These are phyloP conservation scores for Fopius arisanus DNA, from an alignment of 1,140 invertebrate genomes.

Conservation along the genomic window DNA sequence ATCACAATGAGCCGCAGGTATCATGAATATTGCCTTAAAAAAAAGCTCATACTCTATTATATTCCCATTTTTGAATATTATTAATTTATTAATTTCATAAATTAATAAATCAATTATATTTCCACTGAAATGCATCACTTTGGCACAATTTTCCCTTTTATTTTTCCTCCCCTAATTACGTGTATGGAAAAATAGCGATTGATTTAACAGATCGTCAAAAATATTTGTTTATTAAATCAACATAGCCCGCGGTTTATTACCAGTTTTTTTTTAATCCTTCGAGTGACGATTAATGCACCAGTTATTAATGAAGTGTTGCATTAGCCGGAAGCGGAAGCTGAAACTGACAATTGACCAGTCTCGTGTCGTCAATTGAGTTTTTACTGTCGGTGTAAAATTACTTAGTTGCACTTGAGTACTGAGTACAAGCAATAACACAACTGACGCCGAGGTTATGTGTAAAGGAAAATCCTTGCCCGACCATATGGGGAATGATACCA, in stretches of 20 bases:
- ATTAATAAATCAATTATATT: too few relatives aligned
- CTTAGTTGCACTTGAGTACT: not conserved
- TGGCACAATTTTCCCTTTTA: too few relatives aligned
- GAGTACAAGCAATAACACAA: not conserved
- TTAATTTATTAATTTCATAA: too few relatives aligned
- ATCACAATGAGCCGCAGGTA: too few relatives aligned
- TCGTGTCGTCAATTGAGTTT: not conserved
- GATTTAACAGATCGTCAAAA: not conserved
- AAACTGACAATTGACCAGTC: not conserved
- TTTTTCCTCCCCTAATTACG: too few relatives aligned
- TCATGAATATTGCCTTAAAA: too few relatives aligned
- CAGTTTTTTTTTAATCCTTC: not conserved
- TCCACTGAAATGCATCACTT: too few relatives aligned
- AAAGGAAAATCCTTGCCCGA: not conserved
- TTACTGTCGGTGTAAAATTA: not conserved
- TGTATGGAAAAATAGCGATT: too few relatives aligned
- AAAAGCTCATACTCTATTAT: too few relatives aligned
- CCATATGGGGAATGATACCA: conserved; percentile 15
- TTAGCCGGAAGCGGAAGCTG: not conserved
- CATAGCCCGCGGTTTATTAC: not conserved
- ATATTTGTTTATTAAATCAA: not conserved
- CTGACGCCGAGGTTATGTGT: not conserved
- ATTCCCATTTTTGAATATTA: too few relatives aligned
- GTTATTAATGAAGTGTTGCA: not conserved
- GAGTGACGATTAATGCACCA: not conserved